A percentile compares a stretch with the other conserved stretches of the same genome.
Evolutionary conservation across 1,140 invertebrate species (phyloP).

Genomic region (Ostrea edulis): DNA sequence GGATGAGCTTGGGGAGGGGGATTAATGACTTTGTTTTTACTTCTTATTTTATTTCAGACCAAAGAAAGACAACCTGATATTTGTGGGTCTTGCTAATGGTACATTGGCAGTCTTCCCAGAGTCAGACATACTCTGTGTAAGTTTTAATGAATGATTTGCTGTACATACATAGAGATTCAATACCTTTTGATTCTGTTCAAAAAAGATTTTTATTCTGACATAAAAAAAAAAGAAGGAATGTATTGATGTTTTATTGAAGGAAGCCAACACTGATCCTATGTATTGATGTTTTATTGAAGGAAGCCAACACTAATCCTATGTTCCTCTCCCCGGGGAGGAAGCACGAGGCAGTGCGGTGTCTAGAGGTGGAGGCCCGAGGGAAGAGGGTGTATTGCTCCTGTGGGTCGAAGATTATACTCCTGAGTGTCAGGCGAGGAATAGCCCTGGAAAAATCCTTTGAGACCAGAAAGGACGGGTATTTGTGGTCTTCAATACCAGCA

Average conservation of each 20-base stretch:
- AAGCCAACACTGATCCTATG: too few relatives aligned
- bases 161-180: not conserved
- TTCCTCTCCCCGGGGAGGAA: conserved; percentile 61
- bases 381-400: conserved; percentile 63
- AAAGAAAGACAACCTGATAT: conserved; percentile 61
- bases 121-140: conserved; percentile 66
- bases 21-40: too few relatives aligned
- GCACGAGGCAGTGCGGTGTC: conserved; percentile 67
- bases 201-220: not conserved
- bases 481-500: not conserved
- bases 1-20: too few relatives aligned
- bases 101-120: conserved; percentile 65
- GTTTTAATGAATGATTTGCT: not conserved
- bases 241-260: not conserved
- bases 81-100: conserved; percentile 72
- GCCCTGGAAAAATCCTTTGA: conserved; percentile 62
- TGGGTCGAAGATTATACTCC: conserved; percentile 65
- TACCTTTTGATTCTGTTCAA: not conserved
- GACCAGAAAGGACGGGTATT: conserved; percentile 61
- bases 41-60: conserved; percentile 51
- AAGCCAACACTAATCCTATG: conserved; percentile 60
- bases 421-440: conserved; percentile 58
- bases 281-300: conserved; percentile 54
- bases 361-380: conserved; percentile 50
- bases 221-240: not conserved